A percentile compares a stretch with the other conserved stretches of the same genome.
These are phyloP conservation scores for Apostichopus parvimensis DNA, from an alignment of 35 echinoderm and acorn worm genomes.

Conservation along the genomic window DNA sequence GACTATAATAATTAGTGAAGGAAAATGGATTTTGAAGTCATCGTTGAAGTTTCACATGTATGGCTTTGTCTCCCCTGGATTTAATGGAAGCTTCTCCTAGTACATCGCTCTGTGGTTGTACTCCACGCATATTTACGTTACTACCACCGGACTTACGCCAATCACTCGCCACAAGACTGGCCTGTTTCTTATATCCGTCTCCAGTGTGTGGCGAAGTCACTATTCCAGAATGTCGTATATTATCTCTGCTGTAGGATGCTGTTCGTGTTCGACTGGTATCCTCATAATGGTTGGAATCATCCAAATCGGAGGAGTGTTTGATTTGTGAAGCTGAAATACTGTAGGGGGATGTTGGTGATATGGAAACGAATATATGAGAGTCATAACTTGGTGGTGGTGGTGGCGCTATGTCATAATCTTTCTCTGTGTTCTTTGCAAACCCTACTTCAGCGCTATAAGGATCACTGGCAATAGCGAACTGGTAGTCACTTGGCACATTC, in stretches of 20 bases:
- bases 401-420: background rate
- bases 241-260: background rate
- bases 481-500: background rate
- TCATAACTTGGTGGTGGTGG: constrained; percentile 6
- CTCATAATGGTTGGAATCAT: background rate
- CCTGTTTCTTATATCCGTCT: background rate
- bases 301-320: background rate
- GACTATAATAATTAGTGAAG: no score
- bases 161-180: background rate
- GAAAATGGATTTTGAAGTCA: no score
- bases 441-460: background rate
- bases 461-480: background rate
- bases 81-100: constrained; percentile 11
- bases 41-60: background rate
- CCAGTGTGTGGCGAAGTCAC: background rate
- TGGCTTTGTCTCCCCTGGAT: background rate
- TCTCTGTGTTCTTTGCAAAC: background rate
- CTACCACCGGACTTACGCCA: background rate
- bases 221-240: background rate
- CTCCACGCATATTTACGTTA: background rate
- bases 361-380: background rate
- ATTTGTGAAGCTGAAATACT: background rate
- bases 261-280: background rate
- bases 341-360: background rate
- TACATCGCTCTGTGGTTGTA: background rate